phyloP scores from a whole-genome alignment of 2,888 invertebrate genomes.

The Diaprepes abbreviatus region DNA sequence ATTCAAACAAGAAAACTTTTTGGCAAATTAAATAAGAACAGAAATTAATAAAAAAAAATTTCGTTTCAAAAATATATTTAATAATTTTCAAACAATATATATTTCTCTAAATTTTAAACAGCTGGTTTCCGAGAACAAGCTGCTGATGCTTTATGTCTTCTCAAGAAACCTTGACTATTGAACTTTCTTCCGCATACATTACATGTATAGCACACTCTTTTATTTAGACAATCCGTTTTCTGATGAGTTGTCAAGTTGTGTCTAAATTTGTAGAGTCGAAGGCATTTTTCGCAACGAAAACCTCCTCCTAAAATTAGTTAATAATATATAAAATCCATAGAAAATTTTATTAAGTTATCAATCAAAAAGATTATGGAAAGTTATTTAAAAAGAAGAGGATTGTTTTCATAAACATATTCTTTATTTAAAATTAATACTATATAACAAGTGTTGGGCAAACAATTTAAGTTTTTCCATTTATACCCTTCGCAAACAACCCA shows the following conservation, averaged over 20 bases:
- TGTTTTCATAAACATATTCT: too few species aligned
- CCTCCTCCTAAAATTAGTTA: neutral
- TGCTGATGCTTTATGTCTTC: conserved; percentile 35
- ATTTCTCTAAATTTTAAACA: neutral
- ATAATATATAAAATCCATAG: too few species aligned
- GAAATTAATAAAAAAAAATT: too few species aligned
- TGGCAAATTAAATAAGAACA: too few species aligned
- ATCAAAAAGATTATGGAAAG: too few species aligned
- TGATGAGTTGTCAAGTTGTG: conserved; percentile 32
- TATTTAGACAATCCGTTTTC: conserved; percentile 29
- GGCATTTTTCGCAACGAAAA: conserved; percentile 35
- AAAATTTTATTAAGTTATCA: too few species aligned
- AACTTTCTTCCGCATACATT: conserved; percentile 34
- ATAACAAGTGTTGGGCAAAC: too few species aligned
- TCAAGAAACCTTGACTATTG: conserved; percentile 35
- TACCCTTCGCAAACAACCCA: too few species aligned
- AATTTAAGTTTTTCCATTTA: too few species aligned
- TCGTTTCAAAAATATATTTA: neutral
- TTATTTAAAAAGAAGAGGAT: too few species aligned
- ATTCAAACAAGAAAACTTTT: too few species aligned
- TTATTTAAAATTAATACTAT: too few species aligned
- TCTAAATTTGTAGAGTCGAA: conserved; percentile 32
- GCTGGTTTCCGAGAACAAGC: conserved; percentile 6
- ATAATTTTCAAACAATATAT: neutral
- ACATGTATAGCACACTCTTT: conserved; percentile 21